Conservation (phyloP, 2,113 vertebrate genomes). For the Pandion haliaetus region DNA sequence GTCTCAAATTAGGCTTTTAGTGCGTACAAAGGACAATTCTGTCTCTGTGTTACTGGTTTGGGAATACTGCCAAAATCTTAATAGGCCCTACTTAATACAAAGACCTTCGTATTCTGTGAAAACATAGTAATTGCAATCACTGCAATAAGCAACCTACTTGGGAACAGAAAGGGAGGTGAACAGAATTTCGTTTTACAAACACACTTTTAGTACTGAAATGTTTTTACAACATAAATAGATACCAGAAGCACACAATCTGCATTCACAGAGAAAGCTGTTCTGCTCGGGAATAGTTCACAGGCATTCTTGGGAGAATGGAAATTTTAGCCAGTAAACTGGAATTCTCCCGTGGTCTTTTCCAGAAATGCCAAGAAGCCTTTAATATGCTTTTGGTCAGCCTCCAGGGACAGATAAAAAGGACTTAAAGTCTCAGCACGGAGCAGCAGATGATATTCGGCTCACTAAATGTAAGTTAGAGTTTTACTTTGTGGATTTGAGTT, state of each 20-base stretch:
- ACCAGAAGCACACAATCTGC: not conserved
- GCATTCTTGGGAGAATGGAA: not conserved
- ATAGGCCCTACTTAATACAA: slow-evolving; percentile 21
- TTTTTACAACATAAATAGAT: slow-evolving; percentile 22
- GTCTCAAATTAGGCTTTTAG: slow-evolving; percentile 9
- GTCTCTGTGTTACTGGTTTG: slow-evolving; percentile 14
- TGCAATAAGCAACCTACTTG: not conserved
- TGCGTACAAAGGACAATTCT: slow-evolving; percentile 10
- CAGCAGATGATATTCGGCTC: not conserved
- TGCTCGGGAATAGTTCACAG: not conserved
- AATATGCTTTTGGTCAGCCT: not conserved
- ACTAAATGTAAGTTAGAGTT: not conserved
- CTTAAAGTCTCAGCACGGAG: not conserved
- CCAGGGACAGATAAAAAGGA: not conserved
- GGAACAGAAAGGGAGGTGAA: slow-evolving; percentile 13
- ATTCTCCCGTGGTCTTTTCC: not conserved
- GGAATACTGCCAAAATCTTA: slow-evolving; percentile 56
- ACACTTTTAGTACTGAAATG: not conserved
- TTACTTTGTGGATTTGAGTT: not conserved
- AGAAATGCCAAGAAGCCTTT: not conserved
- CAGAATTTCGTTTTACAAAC: not conserved
- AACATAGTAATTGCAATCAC: not conserved
- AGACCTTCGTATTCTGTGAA: slow-evolving; percentile 17
- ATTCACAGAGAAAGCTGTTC: slow-evolving; percentile 6
- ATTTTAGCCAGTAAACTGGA: not conserved